Conservation (phyloP, 2,797 vertebrate genomes). For the Micromesistius poutassou region DNA sequence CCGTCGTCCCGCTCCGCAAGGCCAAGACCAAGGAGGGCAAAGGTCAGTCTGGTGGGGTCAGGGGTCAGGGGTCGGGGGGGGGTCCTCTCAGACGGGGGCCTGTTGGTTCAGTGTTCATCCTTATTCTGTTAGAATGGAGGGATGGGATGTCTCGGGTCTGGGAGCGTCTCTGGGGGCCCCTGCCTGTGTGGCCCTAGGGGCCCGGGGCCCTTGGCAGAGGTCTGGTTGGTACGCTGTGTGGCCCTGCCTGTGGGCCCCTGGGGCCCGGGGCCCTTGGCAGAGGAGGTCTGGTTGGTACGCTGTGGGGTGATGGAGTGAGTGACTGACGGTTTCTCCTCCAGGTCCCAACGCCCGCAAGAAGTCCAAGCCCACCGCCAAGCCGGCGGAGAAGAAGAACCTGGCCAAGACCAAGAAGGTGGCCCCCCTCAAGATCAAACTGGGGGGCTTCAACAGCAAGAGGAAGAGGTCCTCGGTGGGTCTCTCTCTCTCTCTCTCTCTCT, state of each 20-base stretch:
- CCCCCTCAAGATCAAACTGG: constrained; percentile 94
- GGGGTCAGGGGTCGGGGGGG: background rate
- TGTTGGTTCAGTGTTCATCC: too few relatives aligned
- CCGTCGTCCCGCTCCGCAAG: constrained; percentile 85
- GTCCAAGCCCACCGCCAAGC: constrained; percentile 84
- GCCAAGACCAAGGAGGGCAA: constrained; percentile 99
- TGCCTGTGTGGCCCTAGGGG: too few relatives aligned
- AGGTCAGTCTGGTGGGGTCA: constrained; percentile 69
- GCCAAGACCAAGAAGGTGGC: constrained; percentile 96
- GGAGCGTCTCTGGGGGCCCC: too few relatives aligned
- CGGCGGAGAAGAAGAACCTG: constrained; percentile 91
- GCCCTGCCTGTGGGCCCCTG: too few relatives aligned
- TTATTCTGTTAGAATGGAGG: too few relatives aligned
- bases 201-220: too few relatives aligned
- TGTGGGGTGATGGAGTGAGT: background rate
- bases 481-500: background rate
- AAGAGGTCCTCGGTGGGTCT: constrained; percentile 91
- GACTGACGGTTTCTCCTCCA: constrained; percentile 36
- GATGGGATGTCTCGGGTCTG: too few relatives aligned
- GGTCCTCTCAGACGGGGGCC: too few relatives aligned
- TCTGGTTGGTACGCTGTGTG: too few relatives aligned
- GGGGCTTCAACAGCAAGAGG: constrained; percentile 93
- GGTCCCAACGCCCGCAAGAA: constrained; percentile 94
- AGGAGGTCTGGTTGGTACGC: too few relatives aligned
- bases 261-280: too few relatives aligned